Conservation (phyloP, 1,140 invertebrate species). For the Drosophila littoralis region DNA sequence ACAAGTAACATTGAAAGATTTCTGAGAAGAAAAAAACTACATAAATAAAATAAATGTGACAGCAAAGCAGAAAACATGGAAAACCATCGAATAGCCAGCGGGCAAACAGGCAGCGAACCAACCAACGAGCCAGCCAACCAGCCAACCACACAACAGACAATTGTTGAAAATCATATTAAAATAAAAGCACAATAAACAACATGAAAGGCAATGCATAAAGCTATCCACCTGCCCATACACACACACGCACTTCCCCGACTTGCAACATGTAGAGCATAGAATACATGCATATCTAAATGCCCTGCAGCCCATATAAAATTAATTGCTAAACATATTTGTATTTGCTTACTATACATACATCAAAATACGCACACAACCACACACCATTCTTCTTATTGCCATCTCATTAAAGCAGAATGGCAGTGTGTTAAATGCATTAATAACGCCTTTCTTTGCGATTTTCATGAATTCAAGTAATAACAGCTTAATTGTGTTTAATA, state of each 20-base stretch:
- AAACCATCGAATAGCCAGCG: slow-evolving; percentile 17
- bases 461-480: neutral
- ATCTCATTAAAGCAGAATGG: no score
- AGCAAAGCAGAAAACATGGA: slow-evolving; percentile 12
- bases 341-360: no score
- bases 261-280: neutral
- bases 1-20: slow-evolving; percentile 36
- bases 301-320: slow-evolving; percentile 3
- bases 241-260: neutral
- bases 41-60: slow-evolving; percentile 36
- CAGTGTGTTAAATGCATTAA: no score
- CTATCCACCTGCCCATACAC: slow-evolving; percentile 3
- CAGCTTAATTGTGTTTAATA: neutral
- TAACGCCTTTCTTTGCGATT: neutral
- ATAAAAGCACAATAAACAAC: slow-evolving; percentile 65
- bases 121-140: slow-evolving; percentile 15
- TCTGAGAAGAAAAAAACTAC: slow-evolving; percentile 30
- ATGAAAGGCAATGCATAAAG: slow-evolving; percentile 7
- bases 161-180: slow-evolving; percentile 72
- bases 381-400: neutral
- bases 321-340: neutral
- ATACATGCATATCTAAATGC: neutral
- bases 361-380: neutral
- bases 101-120: slow-evolving; percentile 3
- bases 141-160: slow-evolving; percentile 49